phyloP scores from a whole-genome alignment of 2,113 vertebrate species.

The Phaethon lepturus region DNA sequence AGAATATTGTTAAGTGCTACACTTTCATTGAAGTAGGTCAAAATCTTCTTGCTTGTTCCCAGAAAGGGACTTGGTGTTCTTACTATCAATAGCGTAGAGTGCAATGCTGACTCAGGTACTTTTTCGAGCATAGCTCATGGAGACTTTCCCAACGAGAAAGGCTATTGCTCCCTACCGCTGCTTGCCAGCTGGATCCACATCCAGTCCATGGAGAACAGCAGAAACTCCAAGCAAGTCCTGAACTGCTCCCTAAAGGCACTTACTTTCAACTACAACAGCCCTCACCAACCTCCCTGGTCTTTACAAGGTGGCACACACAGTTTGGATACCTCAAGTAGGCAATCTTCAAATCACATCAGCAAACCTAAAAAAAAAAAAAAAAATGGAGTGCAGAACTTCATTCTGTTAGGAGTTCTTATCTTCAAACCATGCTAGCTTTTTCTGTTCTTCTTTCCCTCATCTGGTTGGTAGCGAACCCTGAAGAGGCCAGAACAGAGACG shows the following conservation, averaged over 20 bases:
- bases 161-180: background rate
- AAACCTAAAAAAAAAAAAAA: background rate
- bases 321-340: background rate
- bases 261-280: background rate
- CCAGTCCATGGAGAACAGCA: background rate
- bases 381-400: background rate
- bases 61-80: slow-evolving; percentile 15
- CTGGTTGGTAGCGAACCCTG: background rate
- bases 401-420: background rate
- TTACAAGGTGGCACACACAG: background rate
- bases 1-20: background rate
- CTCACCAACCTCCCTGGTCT: background rate
- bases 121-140: background rate
- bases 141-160: background rate
- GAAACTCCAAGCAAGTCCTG: background rate
- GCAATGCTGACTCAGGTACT: background rate
- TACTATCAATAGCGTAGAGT: background rate
- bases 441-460: background rate
- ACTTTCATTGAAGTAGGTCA: slow-evolving; percentile 32
- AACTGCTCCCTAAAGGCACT: background rate
- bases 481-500: background rate
- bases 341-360: background rate
- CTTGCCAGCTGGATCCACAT: background rate
- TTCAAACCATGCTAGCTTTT: background rate
- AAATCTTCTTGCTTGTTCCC: slow-evolving; percentile 38